Conservation (phyloP, 2,797 vertebrate species). For the Pyrocephalus nanus region DNA sequence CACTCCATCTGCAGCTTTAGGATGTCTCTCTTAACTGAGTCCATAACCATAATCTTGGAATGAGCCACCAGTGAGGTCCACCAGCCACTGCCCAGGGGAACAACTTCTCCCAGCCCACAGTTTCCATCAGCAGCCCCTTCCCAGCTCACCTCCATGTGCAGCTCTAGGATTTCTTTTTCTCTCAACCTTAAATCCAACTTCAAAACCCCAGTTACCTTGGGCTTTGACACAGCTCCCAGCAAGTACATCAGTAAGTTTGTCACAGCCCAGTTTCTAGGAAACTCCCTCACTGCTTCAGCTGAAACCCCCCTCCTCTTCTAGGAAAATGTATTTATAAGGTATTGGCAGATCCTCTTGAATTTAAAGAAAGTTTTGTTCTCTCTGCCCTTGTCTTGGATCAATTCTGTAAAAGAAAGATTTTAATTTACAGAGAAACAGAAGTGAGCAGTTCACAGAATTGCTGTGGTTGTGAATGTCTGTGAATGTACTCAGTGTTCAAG, state of each 20-base stretch:
- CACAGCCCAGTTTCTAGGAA: background rate
- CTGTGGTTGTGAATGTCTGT: background rate
- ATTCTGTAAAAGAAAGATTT: background rate
- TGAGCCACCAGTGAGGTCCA: background rate
- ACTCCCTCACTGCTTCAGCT: background rate
- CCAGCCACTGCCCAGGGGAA: background rate
- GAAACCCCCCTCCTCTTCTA: background rate
- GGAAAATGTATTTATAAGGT: background rate
- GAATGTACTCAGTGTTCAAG: background rate
- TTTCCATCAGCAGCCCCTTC: background rate
- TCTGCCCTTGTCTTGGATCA: background rate
- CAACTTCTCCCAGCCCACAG: background rate
- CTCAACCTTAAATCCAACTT: background rate
- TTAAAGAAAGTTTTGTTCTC: background rate
- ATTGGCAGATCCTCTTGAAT: background rate
- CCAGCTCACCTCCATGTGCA: background rate
- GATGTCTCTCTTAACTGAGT: accelerated
- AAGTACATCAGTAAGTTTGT: background rate
- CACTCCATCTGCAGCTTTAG: background rate
- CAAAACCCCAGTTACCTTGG: background rate
- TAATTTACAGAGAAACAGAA: background rate
- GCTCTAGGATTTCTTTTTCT: background rate
- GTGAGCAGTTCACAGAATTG: background rate
- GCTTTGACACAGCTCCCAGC: background rate
- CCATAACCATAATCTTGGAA: accelerated